Conservation (phyloP, 1,140 invertebrate species). For the Drosophila albomicans region DNA sequence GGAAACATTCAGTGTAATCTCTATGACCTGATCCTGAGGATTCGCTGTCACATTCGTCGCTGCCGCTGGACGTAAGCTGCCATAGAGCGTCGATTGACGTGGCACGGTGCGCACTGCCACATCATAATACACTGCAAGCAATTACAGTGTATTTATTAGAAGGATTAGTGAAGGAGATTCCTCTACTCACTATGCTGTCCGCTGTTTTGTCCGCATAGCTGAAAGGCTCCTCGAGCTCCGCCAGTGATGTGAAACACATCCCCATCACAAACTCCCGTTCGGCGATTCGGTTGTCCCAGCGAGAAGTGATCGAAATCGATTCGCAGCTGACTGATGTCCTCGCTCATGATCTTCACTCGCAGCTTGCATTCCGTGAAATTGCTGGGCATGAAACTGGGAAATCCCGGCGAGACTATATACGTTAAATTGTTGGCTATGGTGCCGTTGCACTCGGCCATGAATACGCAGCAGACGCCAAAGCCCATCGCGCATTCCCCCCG, state of each 20-base stretch:
- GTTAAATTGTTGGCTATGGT: slow-evolving; percentile 92
- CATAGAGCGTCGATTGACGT: slow-evolving; percentile 70
- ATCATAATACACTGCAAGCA: slow-evolving; percentile 88
- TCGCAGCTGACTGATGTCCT: slow-evolving; percentile 90
- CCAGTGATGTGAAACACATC: slow-evolving; percentile 89
- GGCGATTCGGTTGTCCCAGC: slow-evolving; percentile 91
- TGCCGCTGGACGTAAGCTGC: slow-evolving; percentile 62
- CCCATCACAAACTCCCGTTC: slow-evolving; percentile 91
- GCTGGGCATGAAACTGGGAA: slow-evolving; percentile 90
- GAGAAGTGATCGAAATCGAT: slow-evolving; percentile 93
- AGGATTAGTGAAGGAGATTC: background rate
- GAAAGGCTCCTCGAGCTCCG: slow-evolving; percentile 86
- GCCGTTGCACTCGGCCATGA: slow-evolving; percentile 92
- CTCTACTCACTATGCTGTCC: slow-evolving; percentile 91
- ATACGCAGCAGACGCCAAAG: slow-evolving; percentile 95
- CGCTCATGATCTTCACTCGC: slow-evolving; percentile 89
- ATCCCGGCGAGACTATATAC: slow-evolving; percentile 93
- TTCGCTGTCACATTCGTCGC: slow-evolving; percentile 26
- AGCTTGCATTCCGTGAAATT: slow-evolving; percentile 88
- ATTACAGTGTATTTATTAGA: slow-evolving; percentile 26
- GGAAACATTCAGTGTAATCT: slow-evolving; percentile 84
- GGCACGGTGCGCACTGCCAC: slow-evolving; percentile 85
- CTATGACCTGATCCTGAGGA: slow-evolving; percentile 53
- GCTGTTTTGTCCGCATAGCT: slow-evolving; percentile 92
- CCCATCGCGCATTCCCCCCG: slow-evolving; percentile 92